Base-by-base conservation (phyloP, 2,797 vertebrate species). In the Neolamprologus multifasciatus region DNA sequence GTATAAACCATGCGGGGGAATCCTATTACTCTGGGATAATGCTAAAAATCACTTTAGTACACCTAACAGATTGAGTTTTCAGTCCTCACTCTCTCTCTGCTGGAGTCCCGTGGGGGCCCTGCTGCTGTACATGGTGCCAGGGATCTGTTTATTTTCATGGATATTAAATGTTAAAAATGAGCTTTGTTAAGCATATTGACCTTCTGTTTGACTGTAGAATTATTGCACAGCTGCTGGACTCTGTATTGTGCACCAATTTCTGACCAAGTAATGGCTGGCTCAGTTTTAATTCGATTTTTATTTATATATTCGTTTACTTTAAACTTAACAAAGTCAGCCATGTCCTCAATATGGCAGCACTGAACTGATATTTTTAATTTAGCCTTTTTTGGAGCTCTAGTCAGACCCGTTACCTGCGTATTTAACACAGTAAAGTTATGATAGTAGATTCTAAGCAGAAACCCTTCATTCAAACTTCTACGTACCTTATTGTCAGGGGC, bases 1-100 rank as follows among this genome's bases (percentile, higher is more conserved):
- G 84, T 76, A 87, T 90, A 78, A 85, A 80, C 80, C 84, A 55
- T 64, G 78, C 62, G 81, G 79, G 83, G 69, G 31, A 82, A 79
- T 83, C 57, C 33, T 76, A 82, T 89, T 84, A 80, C 78, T 84
- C 9, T 8, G 45, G 71, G 43, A 84, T 83, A 33, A 79, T 54
- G 69, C 71, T 26, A 21, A 40, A 82, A 89, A 83, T 36, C 81
- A 79, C 59, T 83, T 85, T 31, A 55, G 83, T 78, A 36, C 40
- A 83, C 52, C 40, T 48, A 78, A 82, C 80, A 82, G 77, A 87
- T 89, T 74, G 57, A 50, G 83, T 59, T 78, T 82, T 74, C 38
- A 69, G 2, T 14, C 59, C 40, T 10, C 4, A 9, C 3, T 67
- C 45, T 19, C 57, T 36, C 26, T 78, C 5, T 81, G 69, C 69